A percentile compares a stretch with the other conserved stretches of the same genome.
phyloP scores from a whole-genome alignment of 2,888 invertebrate genomes.

The Pemphredon lugubris region DNA sequence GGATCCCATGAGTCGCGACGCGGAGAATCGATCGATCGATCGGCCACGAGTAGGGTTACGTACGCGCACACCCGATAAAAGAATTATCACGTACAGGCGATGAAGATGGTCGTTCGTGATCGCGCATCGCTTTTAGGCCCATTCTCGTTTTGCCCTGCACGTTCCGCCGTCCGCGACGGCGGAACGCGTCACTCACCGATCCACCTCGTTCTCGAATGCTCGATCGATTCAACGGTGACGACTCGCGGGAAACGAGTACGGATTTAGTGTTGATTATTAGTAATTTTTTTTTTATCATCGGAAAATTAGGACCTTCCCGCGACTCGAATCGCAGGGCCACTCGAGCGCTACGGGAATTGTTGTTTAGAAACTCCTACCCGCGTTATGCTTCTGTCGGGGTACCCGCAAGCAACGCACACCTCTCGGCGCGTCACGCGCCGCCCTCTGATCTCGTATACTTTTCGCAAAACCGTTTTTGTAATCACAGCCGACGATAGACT shows the following conservation, averaged over 20 bases:
- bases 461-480: background rate
- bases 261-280: constrained; percentile 68
- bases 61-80: no score
- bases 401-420: constrained; percentile 75
- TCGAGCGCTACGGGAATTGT: constrained; percentile 75
- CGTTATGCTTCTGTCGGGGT: constrained; percentile 80
- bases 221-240: constrained; percentile 34
- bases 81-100: no score
- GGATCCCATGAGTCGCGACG: constrained; percentile 25
- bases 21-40: constrained; percentile 11
- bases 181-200: no score
- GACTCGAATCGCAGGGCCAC: constrained; percentile 69
- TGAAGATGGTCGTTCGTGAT: no score
- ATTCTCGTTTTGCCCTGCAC: no score
- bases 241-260: constrained; percentile 45
- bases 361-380: constrained; percentile 80
- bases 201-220: background rate
- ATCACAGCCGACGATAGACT: constrained; percentile 22
- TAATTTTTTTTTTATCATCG: constrained; percentile 63
- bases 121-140: no score
- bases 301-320: constrained; percentile 79
- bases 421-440: constrained; percentile 25
- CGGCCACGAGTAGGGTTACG: no score
- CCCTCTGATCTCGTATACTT: no score
- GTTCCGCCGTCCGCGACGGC: no score